phyloP scores from a whole-genome alignment of 1,140 invertebrate genomes.

The Lepidurus couesii region DNA sequence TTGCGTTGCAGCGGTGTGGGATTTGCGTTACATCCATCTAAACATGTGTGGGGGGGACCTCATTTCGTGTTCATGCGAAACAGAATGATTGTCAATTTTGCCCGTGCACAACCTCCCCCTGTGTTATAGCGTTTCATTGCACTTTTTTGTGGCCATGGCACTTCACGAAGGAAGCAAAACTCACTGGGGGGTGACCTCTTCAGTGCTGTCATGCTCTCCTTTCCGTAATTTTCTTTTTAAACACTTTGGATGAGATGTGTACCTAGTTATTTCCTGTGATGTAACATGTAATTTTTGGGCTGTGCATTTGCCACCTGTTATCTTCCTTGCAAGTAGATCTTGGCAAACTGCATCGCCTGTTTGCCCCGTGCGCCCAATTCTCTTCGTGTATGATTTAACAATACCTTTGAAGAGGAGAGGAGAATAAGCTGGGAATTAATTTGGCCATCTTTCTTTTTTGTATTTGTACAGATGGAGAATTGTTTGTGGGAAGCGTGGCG shows the following conservation, averaged over 20 bases:
- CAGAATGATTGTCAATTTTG: conserved; percentile 1
- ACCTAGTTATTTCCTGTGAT: not conserved
- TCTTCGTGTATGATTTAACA: not conserved
- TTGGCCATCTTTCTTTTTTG: not conserved
- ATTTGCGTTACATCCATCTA: not conserved
- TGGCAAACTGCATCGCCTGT: no score
- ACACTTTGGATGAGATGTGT: not conserved
- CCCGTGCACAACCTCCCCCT: not conserved
- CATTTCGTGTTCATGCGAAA: not conserved
- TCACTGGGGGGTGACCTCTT: not conserved
- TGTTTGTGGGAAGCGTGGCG: conserved; percentile 52
- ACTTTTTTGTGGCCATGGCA: not conserved
- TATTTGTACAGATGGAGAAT: conserved; percentile 41
- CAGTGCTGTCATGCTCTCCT: not conserved
- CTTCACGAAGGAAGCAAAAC: not conserved
- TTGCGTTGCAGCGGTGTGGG: not conserved
- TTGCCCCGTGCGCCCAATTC: no score
- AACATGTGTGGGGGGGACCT: not conserved
- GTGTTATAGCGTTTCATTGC: not conserved
- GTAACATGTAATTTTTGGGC: not conserved
- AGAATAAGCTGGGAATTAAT: not conserved
- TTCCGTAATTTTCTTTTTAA: not conserved
- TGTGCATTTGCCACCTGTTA: no score
- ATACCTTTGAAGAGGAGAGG: not conserved
- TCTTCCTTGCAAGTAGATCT: no score